Conservation (phyloP, 2,113 vertebrate species). For the Chlorodrepanis virens region DNA sequence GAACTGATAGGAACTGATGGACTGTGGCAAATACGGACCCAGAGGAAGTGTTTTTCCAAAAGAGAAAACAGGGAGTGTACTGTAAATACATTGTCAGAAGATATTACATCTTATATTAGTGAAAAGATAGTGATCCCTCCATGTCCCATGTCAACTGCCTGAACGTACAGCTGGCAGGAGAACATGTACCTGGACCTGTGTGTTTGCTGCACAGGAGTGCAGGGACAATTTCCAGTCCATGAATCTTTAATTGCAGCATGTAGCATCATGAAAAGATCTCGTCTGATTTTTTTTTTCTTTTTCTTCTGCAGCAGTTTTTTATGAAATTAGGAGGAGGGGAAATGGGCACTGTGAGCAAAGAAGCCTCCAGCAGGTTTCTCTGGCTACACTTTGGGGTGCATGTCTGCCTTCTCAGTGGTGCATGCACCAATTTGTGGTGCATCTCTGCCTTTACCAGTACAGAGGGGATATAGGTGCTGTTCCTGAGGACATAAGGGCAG, state of each 20-base stretch:
- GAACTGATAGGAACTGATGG: not conserved
- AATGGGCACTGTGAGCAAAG: not conserved
- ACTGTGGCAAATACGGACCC: not conserved
- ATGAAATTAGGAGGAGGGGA: not conserved
- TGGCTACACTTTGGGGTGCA: fast-evolving
- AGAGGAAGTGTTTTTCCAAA: not conserved
- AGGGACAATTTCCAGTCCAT: not conserved
- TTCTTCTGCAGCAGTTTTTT: not conserved
- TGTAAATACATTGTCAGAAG: not conserved
- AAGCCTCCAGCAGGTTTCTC: not conserved
- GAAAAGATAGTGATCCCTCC: not conserved
- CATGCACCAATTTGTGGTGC: not conserved
- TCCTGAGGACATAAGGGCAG: not conserved
- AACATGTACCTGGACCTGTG: too few relatives aligned
- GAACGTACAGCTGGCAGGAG: not conserved
- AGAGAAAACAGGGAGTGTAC: not conserved
- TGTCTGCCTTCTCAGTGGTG: not conserved
- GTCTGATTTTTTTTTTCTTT: not conserved
- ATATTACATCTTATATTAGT: not conserved
- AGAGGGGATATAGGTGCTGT: not conserved
- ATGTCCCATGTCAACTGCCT: not conserved
- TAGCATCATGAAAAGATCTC: not conserved
- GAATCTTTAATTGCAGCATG: not conserved
- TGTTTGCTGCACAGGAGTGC: not conserved
- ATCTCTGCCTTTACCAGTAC: not conserved